Conservation (phyloP, 2,888 invertebrate genomes). For the Acronicta alni region DNA sequence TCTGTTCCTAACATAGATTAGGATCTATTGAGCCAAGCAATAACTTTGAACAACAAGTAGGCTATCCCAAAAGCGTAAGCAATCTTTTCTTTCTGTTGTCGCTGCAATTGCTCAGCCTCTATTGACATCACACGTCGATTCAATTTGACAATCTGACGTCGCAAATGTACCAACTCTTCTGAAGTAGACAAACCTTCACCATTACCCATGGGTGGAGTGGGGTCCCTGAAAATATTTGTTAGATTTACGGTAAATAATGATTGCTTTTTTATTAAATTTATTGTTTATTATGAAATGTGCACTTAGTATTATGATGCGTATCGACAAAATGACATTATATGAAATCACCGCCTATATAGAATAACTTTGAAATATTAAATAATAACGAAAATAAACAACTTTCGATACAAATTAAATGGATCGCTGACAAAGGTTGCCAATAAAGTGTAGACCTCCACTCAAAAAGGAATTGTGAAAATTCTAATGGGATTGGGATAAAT, state of each 20-base stretch:
- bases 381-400: too few relatives aligned
- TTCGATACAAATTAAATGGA: too few relatives aligned
- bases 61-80: conserved; percentile 95
- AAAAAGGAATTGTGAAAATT: too few relatives aligned
- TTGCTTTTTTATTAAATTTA: neutral
- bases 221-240: conserved; percentile 87
- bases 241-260: neutral
- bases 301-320: too few relatives aligned
- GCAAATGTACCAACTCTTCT: conserved; percentile 95
- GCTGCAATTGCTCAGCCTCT: conserved; percentile 95
- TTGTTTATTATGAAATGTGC: too few relatives aligned
- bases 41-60: conserved; percentile 95
- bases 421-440: too few relatives aligned
- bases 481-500: too few relatives aligned
- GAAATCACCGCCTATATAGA: too few relatives aligned
- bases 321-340: too few relatives aligned
- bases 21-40: conserved; percentile 93
- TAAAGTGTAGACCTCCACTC: too few relatives aligned
- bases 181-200: conserved; percentile 91
- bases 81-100: conserved; percentile 96
- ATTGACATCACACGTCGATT: conserved; percentile 96
- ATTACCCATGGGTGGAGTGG: conserved; percentile 91
- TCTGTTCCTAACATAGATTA: conserved; percentile 68
- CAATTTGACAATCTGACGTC: conserved; percentile 95
- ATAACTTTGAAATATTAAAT: too few relatives aligned